These are phyloP conservation scores for Adineta ricciae DNA, from an alignment of 2,888 invertebrate genomes.

Conservation along the genomic window DNA sequence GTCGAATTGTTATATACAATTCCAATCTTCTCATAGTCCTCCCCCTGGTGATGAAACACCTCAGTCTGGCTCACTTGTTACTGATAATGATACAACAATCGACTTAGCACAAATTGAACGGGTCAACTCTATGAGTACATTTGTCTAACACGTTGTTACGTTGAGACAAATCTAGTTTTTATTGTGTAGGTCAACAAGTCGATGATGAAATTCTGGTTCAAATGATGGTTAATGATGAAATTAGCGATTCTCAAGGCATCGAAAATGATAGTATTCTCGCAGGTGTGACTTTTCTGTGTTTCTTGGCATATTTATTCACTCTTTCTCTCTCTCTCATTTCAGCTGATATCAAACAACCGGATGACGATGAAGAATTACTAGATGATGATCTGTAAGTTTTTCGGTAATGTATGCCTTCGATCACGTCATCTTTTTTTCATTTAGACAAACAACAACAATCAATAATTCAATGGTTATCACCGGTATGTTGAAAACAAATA, in stretches of 20 bases:
- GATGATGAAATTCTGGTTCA: background rate
- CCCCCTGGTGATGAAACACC: background rate
- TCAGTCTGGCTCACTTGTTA: background rate
- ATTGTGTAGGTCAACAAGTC: background rate
- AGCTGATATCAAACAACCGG: background rate
- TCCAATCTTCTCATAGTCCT: background rate
- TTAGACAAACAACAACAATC: background rate
- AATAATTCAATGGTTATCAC: background rate
- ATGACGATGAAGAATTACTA: background rate
- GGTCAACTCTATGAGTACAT: background rate
- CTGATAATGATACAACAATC: background rate
- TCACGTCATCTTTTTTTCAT: background rate
- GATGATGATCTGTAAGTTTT: background rate
- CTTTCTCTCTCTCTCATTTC: background rate
- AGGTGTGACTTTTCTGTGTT: background rate
- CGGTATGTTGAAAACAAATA: too few relatives aligned
- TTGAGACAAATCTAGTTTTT: background rate
- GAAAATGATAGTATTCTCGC: slow-evolving; percentile 2
- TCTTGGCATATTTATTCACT: background rate
- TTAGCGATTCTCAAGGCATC: background rate
- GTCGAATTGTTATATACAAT: background rate
- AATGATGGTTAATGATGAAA: background rate
- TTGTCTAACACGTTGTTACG: background rate
- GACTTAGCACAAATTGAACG: background rate
- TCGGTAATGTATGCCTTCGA: background rate